Evolutionary conservation across 1,140 invertebrate species (phyloP), one percentile per base, ranked within the genome.

Genomic region (Belonocnema kinseyi): DNA sequence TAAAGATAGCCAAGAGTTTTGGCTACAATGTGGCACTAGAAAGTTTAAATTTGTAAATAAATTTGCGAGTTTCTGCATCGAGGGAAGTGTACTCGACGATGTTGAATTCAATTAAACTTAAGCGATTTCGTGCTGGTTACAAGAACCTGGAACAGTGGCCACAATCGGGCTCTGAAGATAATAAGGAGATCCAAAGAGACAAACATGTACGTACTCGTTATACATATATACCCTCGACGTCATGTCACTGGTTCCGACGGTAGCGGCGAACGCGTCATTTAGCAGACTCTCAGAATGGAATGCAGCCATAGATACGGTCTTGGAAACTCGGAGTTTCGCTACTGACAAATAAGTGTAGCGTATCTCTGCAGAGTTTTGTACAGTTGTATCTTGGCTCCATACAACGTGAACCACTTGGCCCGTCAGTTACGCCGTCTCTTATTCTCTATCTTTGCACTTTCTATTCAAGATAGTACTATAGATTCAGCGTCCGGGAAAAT

Each of bases 301-400:
- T 66, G 61, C 61, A 66, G 61, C 61, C 61, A 66, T 66, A 66
- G 61, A 66, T 66, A 66, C 61, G 61, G 61, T 66, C 61, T 66
- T 66, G 26, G 33, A 66, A 21, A 66, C 61, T 66, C 61, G 61
- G 61, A 66, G 61, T 66, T 66, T 66, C 40, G 26, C 61, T 33
- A 7, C 40, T 61, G 58, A 66, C 61, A 66, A 66, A 66, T 66
- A 66, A 66, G 61, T 66, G 61, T 66, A 40, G 61, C 61, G 33
- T 33, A 40, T 66, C 61, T 33, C 56, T 58, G 10, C 12, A 12
- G 8, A 66, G 26, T 66, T 66, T 46, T 46, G 40, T 46, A 46
- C 40, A 46, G 10, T 54, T 54, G 53, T 54, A 54, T 54, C 8
- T 54, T 54, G 53, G 53, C 53, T 54, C 7, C 53, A 17, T 19